Base-by-base conservation (phyloP, 2,113 vertebrate species). In the Perca schrenkii region DNA sequence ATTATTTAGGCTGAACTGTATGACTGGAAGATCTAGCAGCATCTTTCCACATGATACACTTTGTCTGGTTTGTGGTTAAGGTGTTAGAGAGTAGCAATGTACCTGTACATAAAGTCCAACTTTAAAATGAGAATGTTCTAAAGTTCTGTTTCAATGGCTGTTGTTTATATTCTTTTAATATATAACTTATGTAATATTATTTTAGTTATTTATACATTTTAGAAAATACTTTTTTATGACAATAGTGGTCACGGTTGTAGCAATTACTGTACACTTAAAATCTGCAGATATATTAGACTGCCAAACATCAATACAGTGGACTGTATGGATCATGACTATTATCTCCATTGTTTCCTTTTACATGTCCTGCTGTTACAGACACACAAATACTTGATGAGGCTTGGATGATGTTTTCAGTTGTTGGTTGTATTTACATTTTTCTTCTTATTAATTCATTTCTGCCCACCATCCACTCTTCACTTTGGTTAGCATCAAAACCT, bases 81-180 rank as follows among this genome's bases (percentile, higher is more conserved):
- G 91, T 93, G 87, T 91, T 93, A 91, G 92, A 88, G 61, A 89
- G 89, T 94, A 93, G 92, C 90, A 91, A 85, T 88, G 86, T 92
- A 91, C 79, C 65, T 92, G 92, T 94, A 92, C 82, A 92, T 93
- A 88, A 91, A 82, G 66, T 90, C 76, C 74, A 82, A 91, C 79
- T 80, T 88, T 79, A 88, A 83, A 80, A 79, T 58, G 34, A 82
- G 58, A 88, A 80, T 50, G 56, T 70, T 86, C 65, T 79, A 84
- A 88, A 82, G 73, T 84, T 91, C 83, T 85, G 87, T 91, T 94
- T 89, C 16, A 57, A 89, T 91, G 69, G 88, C 84, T 88, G 89
- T 88, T 88, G 85, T 88, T 93, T 92, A 89, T 87, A 87, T 89
- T 93, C 62, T 61, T 77, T 91, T 91, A 49, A 86, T 88, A 89